A percentile compares a stretch with the other conserved stretches of the same genome.
phyloP scores from a whole-genome alignment of 2,113 vertebrate species.

The Gymnarchus niloticus region DNA sequence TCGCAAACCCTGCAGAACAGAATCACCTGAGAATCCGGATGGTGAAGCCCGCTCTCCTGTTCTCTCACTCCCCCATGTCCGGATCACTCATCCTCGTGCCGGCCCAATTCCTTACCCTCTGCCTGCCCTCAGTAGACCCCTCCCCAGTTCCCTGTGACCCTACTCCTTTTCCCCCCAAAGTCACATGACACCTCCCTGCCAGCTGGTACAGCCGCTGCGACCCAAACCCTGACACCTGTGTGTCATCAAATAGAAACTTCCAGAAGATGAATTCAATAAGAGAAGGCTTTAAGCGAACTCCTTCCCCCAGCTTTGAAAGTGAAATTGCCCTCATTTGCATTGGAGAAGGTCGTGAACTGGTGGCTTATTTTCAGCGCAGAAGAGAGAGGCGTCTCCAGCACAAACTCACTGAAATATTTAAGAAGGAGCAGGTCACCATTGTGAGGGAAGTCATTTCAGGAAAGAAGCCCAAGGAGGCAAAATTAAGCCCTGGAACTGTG shows the following conservation, averaged over 20 bases:
- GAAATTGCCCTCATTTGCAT: slow-evolving; percentile 15
- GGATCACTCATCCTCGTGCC: neutral
- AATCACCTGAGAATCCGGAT: slow-evolving; percentile 75
- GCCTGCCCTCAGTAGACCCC: neutral
- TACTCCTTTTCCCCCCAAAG: neutral
- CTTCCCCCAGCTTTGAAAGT: neutral
- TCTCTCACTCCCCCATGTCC: slow-evolving; percentile 27
- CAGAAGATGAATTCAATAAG: neutral
- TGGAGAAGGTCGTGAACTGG: neutral
- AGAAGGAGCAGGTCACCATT: neutral
- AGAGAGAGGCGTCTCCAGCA: neutral
- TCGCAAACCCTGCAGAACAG: slow-evolving; percentile 80
- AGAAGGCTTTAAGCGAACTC: neutral
- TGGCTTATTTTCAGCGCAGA: slow-evolving; percentile 11
- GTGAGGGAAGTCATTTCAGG: neutral
- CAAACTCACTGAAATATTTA: slow-evolving; percentile 18
- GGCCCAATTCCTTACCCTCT: neutral
- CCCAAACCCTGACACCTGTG: neutral
- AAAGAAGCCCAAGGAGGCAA: neutral
- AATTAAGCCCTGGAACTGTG: neutral
- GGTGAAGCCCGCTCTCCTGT: slow-evolving; percentile 36
- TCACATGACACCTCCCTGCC: neutral
- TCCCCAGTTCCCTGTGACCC: neutral
- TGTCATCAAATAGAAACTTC: neutral
- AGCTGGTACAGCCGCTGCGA: neutral